phyloP scores from a whole-genome alignment of 2,888 invertebrate genomes.

The Euplagia quadripunctaria region DNA sequence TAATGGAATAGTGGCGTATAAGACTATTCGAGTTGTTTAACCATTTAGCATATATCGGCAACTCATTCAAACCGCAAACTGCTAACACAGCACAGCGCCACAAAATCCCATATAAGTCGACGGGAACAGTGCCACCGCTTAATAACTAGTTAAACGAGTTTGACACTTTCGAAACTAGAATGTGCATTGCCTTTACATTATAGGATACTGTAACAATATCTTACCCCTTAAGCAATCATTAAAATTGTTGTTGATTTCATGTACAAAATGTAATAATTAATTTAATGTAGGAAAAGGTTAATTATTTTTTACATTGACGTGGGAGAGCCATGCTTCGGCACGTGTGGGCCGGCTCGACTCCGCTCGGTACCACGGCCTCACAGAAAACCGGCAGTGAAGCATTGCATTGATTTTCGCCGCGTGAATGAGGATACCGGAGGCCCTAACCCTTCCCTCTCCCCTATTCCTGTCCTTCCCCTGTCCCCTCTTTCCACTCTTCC shows the following conservation, averaged over 20 bases:
- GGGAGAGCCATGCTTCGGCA: no score
- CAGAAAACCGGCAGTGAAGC: no score
- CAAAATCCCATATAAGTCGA: slow-evolving; percentile 16
- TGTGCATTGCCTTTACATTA: slow-evolving; percentile 4
- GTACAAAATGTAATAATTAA: not conserved
- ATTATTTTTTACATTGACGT: not conserved
- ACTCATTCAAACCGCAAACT: slow-evolving; percentile 8
- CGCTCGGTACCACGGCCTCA: no score
- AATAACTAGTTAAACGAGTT: slow-evolving; percentile 16
- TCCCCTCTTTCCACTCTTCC: no score
- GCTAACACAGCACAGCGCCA: not conserved
- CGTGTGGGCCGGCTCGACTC: no score
- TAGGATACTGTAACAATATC: no score
- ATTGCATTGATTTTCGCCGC: no score
- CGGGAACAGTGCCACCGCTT: not conserved
- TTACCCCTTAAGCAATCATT: not conserved
- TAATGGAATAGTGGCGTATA: not conserved
- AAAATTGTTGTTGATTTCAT: not conserved
- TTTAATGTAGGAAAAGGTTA: not conserved
- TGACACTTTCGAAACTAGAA: slow-evolving; percentile 9
- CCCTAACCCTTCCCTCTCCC: no score
- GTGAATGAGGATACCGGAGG: no score
- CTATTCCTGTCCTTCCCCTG: no score
- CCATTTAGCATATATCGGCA: not conserved
- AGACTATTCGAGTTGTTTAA: not conserved